Evolutionary conservation across 2,888 invertebrate genomes (phyloP), one percentile per base, ranked within the genome.

Genomic region (Dicyrtomina minuta): DNA sequence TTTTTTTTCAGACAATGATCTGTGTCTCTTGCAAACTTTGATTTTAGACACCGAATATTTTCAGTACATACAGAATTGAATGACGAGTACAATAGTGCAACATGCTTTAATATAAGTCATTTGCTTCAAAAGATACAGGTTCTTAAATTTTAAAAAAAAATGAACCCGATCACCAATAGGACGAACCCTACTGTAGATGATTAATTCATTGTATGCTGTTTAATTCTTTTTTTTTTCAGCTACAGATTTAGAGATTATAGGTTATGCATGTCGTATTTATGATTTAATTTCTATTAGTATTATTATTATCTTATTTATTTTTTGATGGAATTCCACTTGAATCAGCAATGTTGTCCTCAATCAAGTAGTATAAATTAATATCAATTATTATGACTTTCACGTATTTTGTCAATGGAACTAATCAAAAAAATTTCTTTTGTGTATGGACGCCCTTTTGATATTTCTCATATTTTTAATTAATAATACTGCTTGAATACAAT

Each of bases 311-410:
- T 33, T 33, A 33, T 33, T 33, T 33, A 5, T 55, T 22, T 6
- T 55, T 24, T 41, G 39, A 59, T 59, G n/a, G n/a, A 59, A 17
- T 46, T 64, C 49, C 64, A 64, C 33, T 49, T 64, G 64, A 64
- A 61, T 46, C 64, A 64, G 64, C 64, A 51, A 33, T 49, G 64
- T 64, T 64, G 64, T 64, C 64, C 33, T 64, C 64, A 64, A 51
- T 64, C 61, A 49, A 64, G 49, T 64, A 46, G 64, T 64, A 33
- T 39, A 51, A 64, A 64, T 49, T 51, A 64, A 64, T 51, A 17
- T 33, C 33, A 33, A 49, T 55, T 26, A 55, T 51, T 33, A 33
- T 55, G 26, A 55, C 55, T 55, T 55, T 55, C 55, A 55, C 24
- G 24, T 55, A 55, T 55, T 55, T 26, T 51, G 17, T 20, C 20